These are phyloP conservation scores for Elephantulus edwardii DNA, from an alignment of 2,113 vertebrate species.

Conservation along the genomic window DNA sequence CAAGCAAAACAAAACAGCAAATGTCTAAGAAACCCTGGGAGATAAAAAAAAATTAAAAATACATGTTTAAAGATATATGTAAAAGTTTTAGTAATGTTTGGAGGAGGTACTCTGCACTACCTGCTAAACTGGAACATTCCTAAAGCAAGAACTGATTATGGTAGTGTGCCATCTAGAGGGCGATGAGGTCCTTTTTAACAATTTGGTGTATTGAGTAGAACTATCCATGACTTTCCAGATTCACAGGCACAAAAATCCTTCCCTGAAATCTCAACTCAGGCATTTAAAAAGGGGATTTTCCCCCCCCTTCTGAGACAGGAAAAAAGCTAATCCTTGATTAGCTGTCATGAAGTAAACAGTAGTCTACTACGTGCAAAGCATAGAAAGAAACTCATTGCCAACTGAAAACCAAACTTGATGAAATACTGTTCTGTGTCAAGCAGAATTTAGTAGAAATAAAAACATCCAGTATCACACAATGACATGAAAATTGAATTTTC, in stretches of 20 bases:
- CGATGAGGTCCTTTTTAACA: background rate
- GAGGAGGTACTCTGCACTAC: background rate
- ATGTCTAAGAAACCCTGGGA: background rate
- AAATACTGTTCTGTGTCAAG: background rate
- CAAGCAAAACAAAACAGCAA: background rate
- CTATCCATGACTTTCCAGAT: background rate
- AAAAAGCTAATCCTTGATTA: background rate
- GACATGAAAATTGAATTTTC: background rate
- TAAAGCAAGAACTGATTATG: slow-evolving; percentile 10
- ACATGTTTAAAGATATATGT: too few relatives aligned
- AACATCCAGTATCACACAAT: background rate
- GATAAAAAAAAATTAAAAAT: slow-evolving; percentile 1
- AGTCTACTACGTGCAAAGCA: background rate
- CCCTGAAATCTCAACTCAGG: background rate
- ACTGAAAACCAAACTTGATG: background rate
- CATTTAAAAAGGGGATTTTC: background rate
- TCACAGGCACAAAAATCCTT: background rate
- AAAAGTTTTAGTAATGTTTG: slow-evolving; percentile 18
- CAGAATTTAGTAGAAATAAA: slow-evolving; percentile 28
- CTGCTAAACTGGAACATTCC: background rate
- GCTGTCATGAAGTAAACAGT: background rate
- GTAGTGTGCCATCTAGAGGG: slow-evolving; percentile 73
- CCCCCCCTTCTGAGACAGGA: background rate
- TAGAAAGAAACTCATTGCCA: background rate
- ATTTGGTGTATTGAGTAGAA: background rate